Percentiles rank a stretch among this genome's conserved stretches.
phyloP scores from a whole-genome alignment of 2,797 vertebrate genomes.

The Pseudotriccus pelzelni region DNA sequence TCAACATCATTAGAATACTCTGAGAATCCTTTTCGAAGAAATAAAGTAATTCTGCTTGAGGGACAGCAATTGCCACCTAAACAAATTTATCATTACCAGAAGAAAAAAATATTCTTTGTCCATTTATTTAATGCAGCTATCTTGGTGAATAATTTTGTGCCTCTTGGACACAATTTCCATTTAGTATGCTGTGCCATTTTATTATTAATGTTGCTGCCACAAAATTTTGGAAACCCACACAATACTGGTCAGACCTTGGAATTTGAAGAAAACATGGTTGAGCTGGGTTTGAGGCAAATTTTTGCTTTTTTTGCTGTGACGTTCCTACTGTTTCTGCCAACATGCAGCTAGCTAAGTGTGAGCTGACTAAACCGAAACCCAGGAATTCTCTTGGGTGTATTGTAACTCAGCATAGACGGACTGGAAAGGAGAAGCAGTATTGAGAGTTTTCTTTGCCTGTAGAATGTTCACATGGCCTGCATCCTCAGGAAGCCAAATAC shows the following conservation, averaged over 20 bases:
- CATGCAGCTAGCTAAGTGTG: background rate
- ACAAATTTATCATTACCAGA: background rate
- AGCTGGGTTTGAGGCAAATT: background rate
- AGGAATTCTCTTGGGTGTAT: background rate
- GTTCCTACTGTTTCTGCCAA: background rate
- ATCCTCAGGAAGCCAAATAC: background rate
- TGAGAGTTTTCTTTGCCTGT: background rate
- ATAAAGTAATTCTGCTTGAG: background rate
- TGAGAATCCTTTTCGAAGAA: background rate
- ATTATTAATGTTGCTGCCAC: background rate
- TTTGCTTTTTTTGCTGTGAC: background rate
- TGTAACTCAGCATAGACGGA: rapidly evolving
- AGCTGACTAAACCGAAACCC: background rate
- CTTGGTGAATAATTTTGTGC: background rate
- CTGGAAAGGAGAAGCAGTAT: background rate
- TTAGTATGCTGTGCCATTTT: background rate
- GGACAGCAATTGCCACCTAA: background rate
- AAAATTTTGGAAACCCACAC: background rate
- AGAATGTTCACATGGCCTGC: background rate
- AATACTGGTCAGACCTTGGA: background rate
- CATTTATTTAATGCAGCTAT: background rate
- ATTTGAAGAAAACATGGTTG: background rate
- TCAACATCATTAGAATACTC: background rate
- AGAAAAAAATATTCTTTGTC: background rate
- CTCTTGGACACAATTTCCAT: background rate